These are phyloP conservation scores for Telmatochromis bifrenatus DNA, from an alignment of 2,113 vertebrate species.

Conservation along the genomic window DNA sequence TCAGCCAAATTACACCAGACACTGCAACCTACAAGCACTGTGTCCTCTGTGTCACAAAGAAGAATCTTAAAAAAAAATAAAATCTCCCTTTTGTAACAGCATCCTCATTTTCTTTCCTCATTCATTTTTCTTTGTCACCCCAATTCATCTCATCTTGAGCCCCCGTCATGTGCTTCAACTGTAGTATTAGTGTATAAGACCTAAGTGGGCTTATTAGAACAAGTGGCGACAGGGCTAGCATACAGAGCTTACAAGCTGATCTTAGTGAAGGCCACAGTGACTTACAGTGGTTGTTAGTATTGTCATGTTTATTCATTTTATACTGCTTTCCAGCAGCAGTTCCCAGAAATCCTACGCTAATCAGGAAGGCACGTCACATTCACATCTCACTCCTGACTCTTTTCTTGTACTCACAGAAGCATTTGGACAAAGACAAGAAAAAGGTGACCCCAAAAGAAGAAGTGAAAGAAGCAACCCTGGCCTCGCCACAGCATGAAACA, in stretches of 20 bases:
- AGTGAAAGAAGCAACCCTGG: slow-evolving; percentile 7
- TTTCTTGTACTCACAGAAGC: background rate
- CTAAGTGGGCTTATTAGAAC: slow-evolving; percentile 70
- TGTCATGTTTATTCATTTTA: slow-evolving; percentile 25
- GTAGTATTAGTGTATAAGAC: slow-evolving; percentile 45
- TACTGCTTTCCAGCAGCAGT: slow-evolving; percentile 14
- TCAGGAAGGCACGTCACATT: slow-evolving; percentile 1
- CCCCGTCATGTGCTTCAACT: slow-evolving; percentile 36
- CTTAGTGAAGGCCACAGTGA: slow-evolving; percentile 42
- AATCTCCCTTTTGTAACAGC: slow-evolving; percentile 2
- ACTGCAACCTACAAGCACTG: background rate
- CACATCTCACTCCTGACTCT: background rate
- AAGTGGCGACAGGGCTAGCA: slow-evolving; percentile 44
- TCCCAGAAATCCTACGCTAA: background rate
- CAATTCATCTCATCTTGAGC: slow-evolving; percentile 22
- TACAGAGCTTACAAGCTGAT: slow-evolving; percentile 8
- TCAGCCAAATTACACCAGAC: slow-evolving; percentile 46
- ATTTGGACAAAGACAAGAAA: background rate
- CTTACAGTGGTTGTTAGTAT: slow-evolving; percentile 14
- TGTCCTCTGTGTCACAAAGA: background rate
- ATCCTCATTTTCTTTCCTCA: background rate
- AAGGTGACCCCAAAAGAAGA: background rate
- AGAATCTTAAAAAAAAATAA: background rate
- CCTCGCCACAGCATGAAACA: background rate
- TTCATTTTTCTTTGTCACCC: slow-evolving; percentile 14